These are phyloP conservation scores for Botia kubotai DNA, from an alignment of 2,797 vertebrate species.

Conservation along the genomic window DNA sequence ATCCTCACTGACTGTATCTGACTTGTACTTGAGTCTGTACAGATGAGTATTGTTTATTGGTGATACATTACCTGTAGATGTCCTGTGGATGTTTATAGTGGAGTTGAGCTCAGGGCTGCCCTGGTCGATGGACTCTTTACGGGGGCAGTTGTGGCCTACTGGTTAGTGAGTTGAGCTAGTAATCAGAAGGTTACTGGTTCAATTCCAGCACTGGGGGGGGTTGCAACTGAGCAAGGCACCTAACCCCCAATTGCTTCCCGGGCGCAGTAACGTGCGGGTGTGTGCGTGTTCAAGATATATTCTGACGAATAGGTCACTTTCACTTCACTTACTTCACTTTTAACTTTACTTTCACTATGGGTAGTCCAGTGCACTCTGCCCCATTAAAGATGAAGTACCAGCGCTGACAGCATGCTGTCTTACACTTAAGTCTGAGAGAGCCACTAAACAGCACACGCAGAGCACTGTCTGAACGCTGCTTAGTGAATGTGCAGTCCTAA, in stretches of 20 bases:
- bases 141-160: no score
- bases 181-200: no score
- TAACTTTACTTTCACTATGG: slow-evolving; percentile 68
- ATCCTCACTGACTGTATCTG: no score
- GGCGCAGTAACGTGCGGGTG: no score
- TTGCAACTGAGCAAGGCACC: no score
- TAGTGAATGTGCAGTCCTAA: slow-evolving; percentile 97
- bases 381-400: slow-evolving; percentile 99
- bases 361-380: slow-evolving; percentile 92
- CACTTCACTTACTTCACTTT: no score
- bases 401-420: slow-evolving; percentile 91
- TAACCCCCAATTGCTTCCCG: no score
- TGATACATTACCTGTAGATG: slow-evolving; percentile 81
- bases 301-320: no score
- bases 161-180: no score
- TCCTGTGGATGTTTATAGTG: slow-evolving; percentile 96
- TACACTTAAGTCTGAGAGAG: slow-evolving; percentile 94
- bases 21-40: no score
- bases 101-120: slow-evolving; percentile 97
- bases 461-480: slow-evolving; percentile 91
- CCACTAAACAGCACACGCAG: slow-evolving; percentile 94
- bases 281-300: no score
- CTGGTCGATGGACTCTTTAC: slow-evolving; percentile 92
- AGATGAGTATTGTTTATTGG: not conserved
- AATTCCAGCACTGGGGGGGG: no score